Conservation (phyloP, 2,113 vertebrate genomes). For the Anoplopoma fimbria region DNA sequence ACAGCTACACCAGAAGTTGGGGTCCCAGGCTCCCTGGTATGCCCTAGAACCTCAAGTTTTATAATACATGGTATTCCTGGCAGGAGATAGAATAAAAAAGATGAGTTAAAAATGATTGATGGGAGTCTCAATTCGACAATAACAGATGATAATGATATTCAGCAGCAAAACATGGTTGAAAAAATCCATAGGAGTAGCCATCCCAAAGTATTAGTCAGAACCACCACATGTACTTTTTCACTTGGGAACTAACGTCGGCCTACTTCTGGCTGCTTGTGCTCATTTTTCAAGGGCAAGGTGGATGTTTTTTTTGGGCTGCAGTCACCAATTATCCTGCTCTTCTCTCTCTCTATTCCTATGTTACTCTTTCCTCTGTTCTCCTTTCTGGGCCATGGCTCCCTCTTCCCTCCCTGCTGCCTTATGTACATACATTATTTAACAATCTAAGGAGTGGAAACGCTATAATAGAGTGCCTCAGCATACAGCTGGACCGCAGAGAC, state of each 20-base stretch:
- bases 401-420: slow-evolving; percentile 43
- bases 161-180: background rate
- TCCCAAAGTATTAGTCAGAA: slow-evolving; percentile 14
- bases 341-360: slow-evolving; percentile 40
- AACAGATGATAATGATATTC: background rate
- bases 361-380: slow-evolving; percentile 35
- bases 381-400: slow-evolving; percentile 19
- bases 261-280: slow-evolving; percentile 60
- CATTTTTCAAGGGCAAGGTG: slow-evolving; percentile 70
- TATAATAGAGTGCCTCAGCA: slow-evolving; percentile 69
- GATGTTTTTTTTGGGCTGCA: slow-evolving; percentile 39
- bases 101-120: background rate
- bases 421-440: slow-evolving; percentile 76
- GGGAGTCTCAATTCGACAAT: background rate
- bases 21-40: background rate
- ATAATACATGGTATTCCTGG: background rate
- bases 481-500: slow-evolving; percentile 65
- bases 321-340: slow-evolving; percentile 35
- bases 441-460: slow-evolving; percentile 49
- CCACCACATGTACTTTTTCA: slow-evolving; percentile 35
- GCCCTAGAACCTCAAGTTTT: background rate
- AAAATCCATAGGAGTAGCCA: slow-evolving; percentile 9
- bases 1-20: background rate
- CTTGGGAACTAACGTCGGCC: slow-evolving; percentile 45
- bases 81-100: background rate